Percentiles rank a stretch among this genome's conserved stretches.
Conservation (phyloP, 2,113 vertebrate species). For the Barnardius zonarius region DNA sequence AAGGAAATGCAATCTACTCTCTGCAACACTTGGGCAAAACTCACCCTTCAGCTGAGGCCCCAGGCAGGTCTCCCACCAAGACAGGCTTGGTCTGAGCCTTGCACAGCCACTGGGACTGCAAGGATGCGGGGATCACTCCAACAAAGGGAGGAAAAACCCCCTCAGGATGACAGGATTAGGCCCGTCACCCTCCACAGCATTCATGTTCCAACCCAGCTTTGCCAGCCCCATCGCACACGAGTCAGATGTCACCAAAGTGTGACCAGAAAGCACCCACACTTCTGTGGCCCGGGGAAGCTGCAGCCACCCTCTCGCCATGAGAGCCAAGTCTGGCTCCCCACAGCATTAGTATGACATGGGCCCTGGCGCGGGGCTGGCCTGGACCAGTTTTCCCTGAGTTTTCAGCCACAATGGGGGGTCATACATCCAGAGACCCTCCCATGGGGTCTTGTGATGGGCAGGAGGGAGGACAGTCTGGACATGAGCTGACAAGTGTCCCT, state of each 20-base stretch:
- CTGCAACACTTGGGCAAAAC: neutral
- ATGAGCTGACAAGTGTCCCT: neutral
- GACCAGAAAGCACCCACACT: neutral
- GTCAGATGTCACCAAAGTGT: neutral
- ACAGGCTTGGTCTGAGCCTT: accelerated
- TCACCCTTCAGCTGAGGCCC: neutral
- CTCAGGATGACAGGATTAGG: neutral
- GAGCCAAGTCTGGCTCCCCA: neutral
- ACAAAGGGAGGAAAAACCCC: neutral
- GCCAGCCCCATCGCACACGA: neutral
- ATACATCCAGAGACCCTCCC: neutral
- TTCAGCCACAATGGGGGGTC: neutral
- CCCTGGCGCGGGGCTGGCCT: neutral
- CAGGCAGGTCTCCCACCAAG: neutral
- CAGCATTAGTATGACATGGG: accelerated
- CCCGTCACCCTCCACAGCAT: neutral
- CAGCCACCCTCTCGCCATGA: accelerated
- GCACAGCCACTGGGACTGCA: neutral
- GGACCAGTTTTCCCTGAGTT: neutral
- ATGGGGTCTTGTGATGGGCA: accelerated
- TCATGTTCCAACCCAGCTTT: neutral
- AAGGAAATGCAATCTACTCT: constrained; percentile 28
- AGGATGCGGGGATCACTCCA: neutral
- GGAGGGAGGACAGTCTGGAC: neutral
- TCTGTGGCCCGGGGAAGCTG: accelerated